Percentiles rank a stretch among this genome's conserved stretches.
phyloP scores from a whole-genome alignment of 2,113 vertebrate genomes.

The Hylia prasina region DNA sequence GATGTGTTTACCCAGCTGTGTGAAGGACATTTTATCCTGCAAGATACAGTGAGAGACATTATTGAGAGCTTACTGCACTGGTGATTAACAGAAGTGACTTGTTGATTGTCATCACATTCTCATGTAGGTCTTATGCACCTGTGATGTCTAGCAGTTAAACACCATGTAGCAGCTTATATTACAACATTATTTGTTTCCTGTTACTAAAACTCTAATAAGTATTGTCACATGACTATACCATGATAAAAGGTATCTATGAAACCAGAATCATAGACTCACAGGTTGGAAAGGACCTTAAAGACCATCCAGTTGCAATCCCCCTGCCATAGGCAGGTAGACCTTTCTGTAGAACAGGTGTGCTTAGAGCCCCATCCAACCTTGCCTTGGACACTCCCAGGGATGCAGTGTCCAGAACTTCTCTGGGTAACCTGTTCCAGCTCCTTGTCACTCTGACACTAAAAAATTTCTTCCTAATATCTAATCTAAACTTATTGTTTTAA shows the following conservation, averaged over 20 bases:
- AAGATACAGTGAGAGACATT: neutral
- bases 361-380: neutral
- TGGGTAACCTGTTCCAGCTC: neutral
- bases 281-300: neutral
- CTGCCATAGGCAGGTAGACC: neutral
- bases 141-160: neutral
- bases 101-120: neutral
- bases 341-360: neutral
- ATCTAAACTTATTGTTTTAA: neutral
- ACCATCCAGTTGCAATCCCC: neutral
- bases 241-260: neutral
- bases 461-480: neutral
- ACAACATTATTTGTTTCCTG: neutral
- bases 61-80: neutral
- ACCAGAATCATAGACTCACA: neutral
- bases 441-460: neutral
- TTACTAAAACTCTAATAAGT: neutral
- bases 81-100: neutral
- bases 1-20: neutral
- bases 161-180: neutral
- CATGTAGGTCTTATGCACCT: neutral
- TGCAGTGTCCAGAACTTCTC: too few relatives aligned
- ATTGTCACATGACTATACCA: neutral
- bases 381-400: neutral
- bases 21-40: neutral